Evolutionary conservation across 1,140 invertebrate genomes (phyloP), one percentile per base, ranked within the genome.

Genomic region (Leptopilina clavipes): DNA sequence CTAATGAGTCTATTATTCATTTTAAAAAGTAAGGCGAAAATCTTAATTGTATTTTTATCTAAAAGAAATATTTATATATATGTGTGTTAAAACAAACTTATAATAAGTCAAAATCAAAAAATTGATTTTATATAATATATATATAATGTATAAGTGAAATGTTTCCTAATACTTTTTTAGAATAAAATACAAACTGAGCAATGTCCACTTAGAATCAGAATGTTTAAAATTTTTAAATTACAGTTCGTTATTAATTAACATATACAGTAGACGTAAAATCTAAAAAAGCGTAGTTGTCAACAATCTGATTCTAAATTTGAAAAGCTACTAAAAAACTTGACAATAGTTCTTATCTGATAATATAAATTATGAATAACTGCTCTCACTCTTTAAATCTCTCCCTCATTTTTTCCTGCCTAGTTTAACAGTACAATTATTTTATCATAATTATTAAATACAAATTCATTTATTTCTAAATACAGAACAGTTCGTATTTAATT

Each of bases 221-320:
- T 65, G 59, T 65, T 65, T 65, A 1, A 22, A 31, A 37, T 8
- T 65, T n/a, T 31, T n/a, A 12, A 65, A 65, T 65, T 65, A 25
- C 19, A 31, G 22, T 37, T 65, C 22, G 25, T 22, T 65, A 11
- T 31, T 65, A 65, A 65, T 65, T 65, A 65, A 65, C 11, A 65
- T 52, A 45, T 44, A 44, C 10, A 65, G 19, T 31, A n/a, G 0
- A 65, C 59, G 59, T 65, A 65, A 31, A 65, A 31, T 25, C 59
- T 65, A 65, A 65, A 11, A 22, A 65, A 65, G 59, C 22, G 59
- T 31, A 31, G 22, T 31, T n/a, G 10, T 12, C 59, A 65, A 65
- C 59, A 65, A 65, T 65, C 59, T 65, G 59, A 31, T 65, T 65
- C 59, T 65, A 31, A 65, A 65, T 65, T 65, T 31, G 59, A 14